phyloP scores from a whole-genome alignment of 2,888 invertebrate genomes.

The Pseudeuparius sepicola region DNA sequence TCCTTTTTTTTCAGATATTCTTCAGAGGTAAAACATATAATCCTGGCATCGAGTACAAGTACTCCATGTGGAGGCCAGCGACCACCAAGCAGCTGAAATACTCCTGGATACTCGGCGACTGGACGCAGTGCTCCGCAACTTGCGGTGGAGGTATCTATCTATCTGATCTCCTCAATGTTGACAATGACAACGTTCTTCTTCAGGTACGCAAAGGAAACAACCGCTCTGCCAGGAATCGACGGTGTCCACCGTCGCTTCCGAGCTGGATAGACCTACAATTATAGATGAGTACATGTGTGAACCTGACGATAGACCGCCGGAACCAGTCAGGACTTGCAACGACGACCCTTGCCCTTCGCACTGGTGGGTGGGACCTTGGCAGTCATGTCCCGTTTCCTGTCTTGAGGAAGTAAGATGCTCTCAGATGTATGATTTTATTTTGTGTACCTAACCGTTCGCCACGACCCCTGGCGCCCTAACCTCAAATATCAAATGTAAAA shows the following conservation, averaged over 20 bases:
- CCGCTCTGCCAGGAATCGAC: slow-evolving; percentile 41
- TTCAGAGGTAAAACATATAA: slow-evolving; percentile 64
- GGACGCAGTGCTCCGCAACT: slow-evolving; percentile 67
- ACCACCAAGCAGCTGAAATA: slow-evolving; percentile 49
- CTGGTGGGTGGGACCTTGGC: slow-evolving; percentile 87
- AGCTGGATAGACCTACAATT: slow-evolving; percentile 36
- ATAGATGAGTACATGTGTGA: slow-evolving; percentile 36
- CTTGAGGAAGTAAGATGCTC: slow-evolving; percentile 35
- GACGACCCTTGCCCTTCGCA: slow-evolving; percentile 57
- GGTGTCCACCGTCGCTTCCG: slow-evolving; percentile 38
- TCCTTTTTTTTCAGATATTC: slow-evolving; percentile 46
- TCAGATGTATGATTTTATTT: slow-evolving; percentile 5
- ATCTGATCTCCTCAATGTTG: slow-evolving; percentile 2
- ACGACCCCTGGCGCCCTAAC: no score
- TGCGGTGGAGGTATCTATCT: slow-evolving; percentile 57
- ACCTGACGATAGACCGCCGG: slow-evolving; percentile 44
- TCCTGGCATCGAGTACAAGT: slow-evolving; percentile 75
- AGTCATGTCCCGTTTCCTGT: slow-evolving; percentile 66
- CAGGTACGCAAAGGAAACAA: slow-evolving; percentile 14
- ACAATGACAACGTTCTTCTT: no score
- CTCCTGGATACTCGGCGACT: slow-evolving; percentile 68
- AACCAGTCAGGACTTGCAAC: slow-evolving; percentile 56
- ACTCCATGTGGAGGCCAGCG: slow-evolving; percentile 60
- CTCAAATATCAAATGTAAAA: no score
- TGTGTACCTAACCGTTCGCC: no score